Percentiles rank a stretch among this genome's conserved stretches.
Evolutionary conservation across 2,888 invertebrate genomes (phyloP).

Genomic region (Agrotis puta): DNA sequence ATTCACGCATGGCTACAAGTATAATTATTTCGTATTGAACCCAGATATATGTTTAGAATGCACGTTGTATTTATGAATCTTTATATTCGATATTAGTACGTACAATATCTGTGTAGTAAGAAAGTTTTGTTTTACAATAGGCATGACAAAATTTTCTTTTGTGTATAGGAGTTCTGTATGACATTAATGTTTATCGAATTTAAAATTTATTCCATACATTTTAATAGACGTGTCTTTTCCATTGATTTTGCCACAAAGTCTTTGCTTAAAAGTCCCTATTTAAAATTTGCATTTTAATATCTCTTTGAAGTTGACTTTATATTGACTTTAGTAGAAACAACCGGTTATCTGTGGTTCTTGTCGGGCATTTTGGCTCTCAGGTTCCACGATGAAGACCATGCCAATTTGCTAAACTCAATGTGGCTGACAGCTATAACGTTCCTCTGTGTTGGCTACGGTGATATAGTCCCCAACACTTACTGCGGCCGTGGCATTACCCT

Average conservation of each 20-base stretch:
- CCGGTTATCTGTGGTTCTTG: slow-evolving; percentile 90
- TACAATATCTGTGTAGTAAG: slow-evolving; percentile 82
- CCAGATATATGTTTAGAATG: slow-evolving; percentile 89
- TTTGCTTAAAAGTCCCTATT: slow-evolving; percentile 47
- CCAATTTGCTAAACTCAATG: slow-evolving; percentile 99
- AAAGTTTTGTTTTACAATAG: slow-evolving; percentile 81
- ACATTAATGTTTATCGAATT: slow-evolving; percentile 48
- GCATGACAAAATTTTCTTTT: slow-evolving; percentile 83
- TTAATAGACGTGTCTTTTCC: slow-evolving; percentile 29
- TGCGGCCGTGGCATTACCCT: slow-evolving; percentile 99
- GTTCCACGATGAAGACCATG: slow-evolving; percentile 99
- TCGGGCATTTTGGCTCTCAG: slow-evolving; percentile 93
- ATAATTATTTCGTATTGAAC: slow-evolving; percentile 80
- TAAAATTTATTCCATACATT: slow-evolving; percentile 32
- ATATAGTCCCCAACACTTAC: slow-evolving; percentile 99
- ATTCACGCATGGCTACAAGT: slow-evolving; percentile 88
- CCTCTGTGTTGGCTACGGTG: slow-evolving; percentile 99
- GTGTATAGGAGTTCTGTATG: slow-evolving; percentile 70
- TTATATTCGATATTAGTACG: slow-evolving; percentile 81
- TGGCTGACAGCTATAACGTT: slow-evolving; percentile 99
- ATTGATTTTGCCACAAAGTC: slow-evolving; percentile 55
- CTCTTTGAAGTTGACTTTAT: slow-evolving; percentile 60
- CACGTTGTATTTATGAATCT: slow-evolving; percentile 86
- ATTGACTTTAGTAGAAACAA: slow-evolving; percentile 69
- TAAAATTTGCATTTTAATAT: slow-evolving; percentile 37